Evolutionary conservation across 1,140 invertebrate species (phyloP), one percentile per base, ranked within the genome.

Genomic region (Fopius arisanus): DNA sequence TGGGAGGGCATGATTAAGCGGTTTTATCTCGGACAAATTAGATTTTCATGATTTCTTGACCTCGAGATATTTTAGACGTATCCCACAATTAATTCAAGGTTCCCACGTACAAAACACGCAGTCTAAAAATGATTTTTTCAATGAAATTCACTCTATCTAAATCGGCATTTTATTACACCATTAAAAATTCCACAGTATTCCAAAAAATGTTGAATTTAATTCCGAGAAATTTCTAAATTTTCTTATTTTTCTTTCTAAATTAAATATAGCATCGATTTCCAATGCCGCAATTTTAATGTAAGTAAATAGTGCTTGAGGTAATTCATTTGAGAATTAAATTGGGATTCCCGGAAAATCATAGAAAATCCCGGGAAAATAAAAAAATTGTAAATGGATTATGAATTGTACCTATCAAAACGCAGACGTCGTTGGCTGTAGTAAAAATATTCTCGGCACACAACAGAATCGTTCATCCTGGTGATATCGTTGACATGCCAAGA

Each of bases 341-440:
- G n/a, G n/a, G n/a, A 54, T 3, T 21, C 2, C 40, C 12, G 48
- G 4, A 68, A 19, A 43, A 68, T 68, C 3, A 7, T 26, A 68
- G 48, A 48, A 68, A 68, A 4, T 26, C 37, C 10, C 37, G 63
- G n/a, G 19, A 12, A 43, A 43, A 67, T 10, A 67, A 16, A 12
- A 28, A n/a, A n/a, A n/a, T n/a, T 23, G 5, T 51, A 43, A 48
- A 21, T 48, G 1, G n/a, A n/a, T n/a, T n/a, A n/a, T n/a, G n/a
- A n/a, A n/a, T 4, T 66, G 41, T 85, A 86, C 85, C 84, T 83
- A 70, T 83, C 78, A 29, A 23, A n/a, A 31, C 86, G 84, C 62
- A 85, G 82, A 67, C 85, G 81, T 59, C 86, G 81, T 71, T 87
- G 86, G 65, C 86, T 87, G 75, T 76, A 83, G 72, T 87, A 87